Evolutionary conservation across 2,113 vertebrate species (phyloP), one percentile per base, ranked within the genome.

Genomic region (Chionodraco myersi): DNA sequence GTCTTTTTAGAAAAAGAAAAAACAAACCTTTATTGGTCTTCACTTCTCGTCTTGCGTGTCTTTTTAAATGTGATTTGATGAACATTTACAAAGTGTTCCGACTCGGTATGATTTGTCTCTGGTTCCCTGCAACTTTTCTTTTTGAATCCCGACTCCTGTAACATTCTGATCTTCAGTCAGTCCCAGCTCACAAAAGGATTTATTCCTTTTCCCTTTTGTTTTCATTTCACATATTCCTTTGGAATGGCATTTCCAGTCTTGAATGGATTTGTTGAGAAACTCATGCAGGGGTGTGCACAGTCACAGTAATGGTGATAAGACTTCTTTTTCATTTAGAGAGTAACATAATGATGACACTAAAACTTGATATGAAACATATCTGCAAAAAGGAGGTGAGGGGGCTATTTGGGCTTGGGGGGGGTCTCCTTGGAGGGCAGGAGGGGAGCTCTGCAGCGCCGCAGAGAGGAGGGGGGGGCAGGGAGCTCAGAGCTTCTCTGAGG

Each of bases 401-500:
- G 88, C 75, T 93, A 93, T 92, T 80, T 95, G 94, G 93, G 89
- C 91, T 87, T 93, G 84, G 1, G 90, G 85, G 26, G 26, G 94
- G 92, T 96, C 93, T 96, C 94, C 94, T 92, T 86, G 88, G 89
- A 80, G 84, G 84, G 89, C 79, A 76, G 73, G 86, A 92, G 94
- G 93, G 92, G 91, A 92, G 92, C 85, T 89, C 91, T 84, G 81
- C 84, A 30, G 14, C 13, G 75, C 82, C 5, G 91, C 92, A 94
- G 90, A 83, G 85, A 41, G 1, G 36, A 30, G 91, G 66, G 80
- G 86, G 88, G 91, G 91, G 88, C 85, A 90, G 89, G 88, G 88
- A 93, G 93, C 95, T 99, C 97, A 99, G 95, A 99, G 97, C 92
- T 99, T 99, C 94, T 99, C 98, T 90, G 97, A 95, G 92, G 98